Conservation (phyloP, 1,140 invertebrate species). For the Marisa cornuarietis region DNA sequence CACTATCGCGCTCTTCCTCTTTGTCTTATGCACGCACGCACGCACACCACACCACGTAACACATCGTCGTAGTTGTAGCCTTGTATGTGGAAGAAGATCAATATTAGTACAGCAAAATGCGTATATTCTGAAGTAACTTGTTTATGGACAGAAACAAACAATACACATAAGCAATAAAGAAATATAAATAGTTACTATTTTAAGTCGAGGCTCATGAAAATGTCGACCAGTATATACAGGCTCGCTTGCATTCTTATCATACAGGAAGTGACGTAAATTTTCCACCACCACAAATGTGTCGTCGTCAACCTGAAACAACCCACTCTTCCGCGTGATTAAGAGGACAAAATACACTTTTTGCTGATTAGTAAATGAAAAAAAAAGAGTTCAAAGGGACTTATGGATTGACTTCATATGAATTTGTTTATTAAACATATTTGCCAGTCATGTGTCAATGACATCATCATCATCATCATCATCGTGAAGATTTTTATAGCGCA, state of each 20-base stretch:
- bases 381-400: neutral
- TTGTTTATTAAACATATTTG: neutral
- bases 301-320: neutral
- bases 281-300: constrained; percentile 73
- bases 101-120: neutral
- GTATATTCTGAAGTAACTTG: neutral
- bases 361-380: neutral
- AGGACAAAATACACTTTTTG: neutral
- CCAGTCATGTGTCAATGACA: no score
- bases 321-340: neutral
- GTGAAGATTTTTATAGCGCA: no score
- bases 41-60: constrained; percentile 5
- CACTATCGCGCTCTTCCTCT: neutral
- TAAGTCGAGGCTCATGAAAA: constrained; percentile 40
- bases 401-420: neutral
- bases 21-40: neutral
- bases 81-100: no score
- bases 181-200: constrained; percentile 25
- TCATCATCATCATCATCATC: no score
- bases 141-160: neutral
- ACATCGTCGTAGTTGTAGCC: no score
- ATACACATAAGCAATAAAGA: neutral
- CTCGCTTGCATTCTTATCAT: constrained; percentile 20
- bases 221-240: constrained; percentile 55
- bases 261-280: constrained; percentile 52